These are phyloP conservation scores for Caracal caracal DNA, from an alignment of 2,113 vertebrate species.

Conservation along the genomic window DNA sequence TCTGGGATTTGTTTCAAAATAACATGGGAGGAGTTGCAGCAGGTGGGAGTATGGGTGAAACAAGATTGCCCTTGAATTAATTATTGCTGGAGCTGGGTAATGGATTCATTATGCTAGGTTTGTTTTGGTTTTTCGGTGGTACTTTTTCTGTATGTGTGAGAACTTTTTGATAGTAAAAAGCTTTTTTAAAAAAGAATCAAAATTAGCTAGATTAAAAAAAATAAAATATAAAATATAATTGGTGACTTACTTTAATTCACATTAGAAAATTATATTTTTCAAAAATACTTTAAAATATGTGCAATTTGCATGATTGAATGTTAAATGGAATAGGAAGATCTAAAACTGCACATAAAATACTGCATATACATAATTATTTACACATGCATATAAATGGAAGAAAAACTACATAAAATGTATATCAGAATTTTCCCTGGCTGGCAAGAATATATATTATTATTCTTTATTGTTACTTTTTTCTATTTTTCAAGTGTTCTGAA, in stretches of 20 bases:
- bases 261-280: slow-evolving; percentile 15
- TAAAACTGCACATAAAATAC: not conserved
- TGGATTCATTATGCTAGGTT: not conserved
- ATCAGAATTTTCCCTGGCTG: not conserved
- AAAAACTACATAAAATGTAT: not conserved
- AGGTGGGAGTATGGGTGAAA: not conserved
- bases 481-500: slow-evolving; percentile 34
- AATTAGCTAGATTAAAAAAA: not conserved
- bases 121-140: not conserved
- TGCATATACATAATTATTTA: not conserved
- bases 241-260: not conserved
- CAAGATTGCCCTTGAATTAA: not conserved
- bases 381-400: not conserved
- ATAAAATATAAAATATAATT: not conserved
- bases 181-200: not conserved
- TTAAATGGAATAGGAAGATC: not conserved
- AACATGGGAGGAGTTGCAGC: not conserved
- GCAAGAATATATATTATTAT: not conserved
- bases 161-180: not conserved
- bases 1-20: not conserved
- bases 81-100: not conserved
- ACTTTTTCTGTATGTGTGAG: not conserved
- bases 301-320: not conserved
- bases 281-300: not conserved
- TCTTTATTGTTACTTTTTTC: not conserved